Conservation (phyloP, 2,888 invertebrate genomes). For the Oligia fasciuncula region DNA sequence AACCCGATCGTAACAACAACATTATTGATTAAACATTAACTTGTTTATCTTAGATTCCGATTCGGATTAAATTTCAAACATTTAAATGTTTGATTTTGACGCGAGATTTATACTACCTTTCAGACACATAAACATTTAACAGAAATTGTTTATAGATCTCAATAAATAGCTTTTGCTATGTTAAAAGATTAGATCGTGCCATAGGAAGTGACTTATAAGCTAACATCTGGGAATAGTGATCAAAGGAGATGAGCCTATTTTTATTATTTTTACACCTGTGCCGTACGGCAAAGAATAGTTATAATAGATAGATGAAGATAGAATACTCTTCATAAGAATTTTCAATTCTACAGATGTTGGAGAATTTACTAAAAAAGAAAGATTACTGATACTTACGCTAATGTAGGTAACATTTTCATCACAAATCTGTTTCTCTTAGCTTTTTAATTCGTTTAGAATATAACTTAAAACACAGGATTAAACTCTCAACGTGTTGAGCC, state of each 20-base stretch:
- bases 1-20: constrained; percentile 14
- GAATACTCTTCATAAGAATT: not conserved
- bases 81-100: constrained; percentile 36
- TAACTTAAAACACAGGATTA: not conserved
- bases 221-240: constrained; percentile 44
- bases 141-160: constrained; percentile 32
- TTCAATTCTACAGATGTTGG: not conserved
- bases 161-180: constrained; percentile 43
- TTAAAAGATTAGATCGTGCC: constrained; percentile 29
- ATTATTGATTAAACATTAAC: constrained; percentile 43
- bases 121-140: constrained; percentile 46
- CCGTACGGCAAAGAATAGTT: not conserved
- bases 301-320: not conserved
- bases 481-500: not conserved
- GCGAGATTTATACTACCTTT: constrained; percentile 42
- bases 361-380: not conserved
- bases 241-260: constrained; percentile 41
- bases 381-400: too few species aligned
- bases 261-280: constrained; percentile 28
- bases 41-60: constrained; percentile 40
- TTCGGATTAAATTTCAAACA: constrained; percentile 45
- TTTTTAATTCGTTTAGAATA: not conserved
- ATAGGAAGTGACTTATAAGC: constrained; percentile 16
- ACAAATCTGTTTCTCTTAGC: not conserved
- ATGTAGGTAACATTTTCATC: not conserved